Evolutionary conservation across 1,140 invertebrate species (phyloP), one percentile per base, ranked within the genome.

Genomic region (Gerris buenoi): DNA sequence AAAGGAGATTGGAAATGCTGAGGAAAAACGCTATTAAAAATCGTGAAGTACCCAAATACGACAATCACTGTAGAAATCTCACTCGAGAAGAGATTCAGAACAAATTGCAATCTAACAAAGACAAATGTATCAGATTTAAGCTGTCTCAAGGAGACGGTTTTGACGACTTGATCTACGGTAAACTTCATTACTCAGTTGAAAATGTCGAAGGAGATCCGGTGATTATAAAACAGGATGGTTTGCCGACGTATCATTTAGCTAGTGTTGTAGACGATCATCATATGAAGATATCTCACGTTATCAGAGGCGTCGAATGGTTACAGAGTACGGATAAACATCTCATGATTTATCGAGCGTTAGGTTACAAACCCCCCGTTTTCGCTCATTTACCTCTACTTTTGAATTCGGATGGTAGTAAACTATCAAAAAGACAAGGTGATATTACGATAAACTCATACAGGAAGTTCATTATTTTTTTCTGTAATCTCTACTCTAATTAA

Each of bases 221-320:
- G 22, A 85, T 98, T 18, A 77, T 97, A 65, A 97, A 97, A 79
- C 81, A 84, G 65, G 94, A 98, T 80, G 88, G 89, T 0, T 97
- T 81, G 79, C 95, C 96, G 0, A 98, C 96, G 0, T 99, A 99
- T 76, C 96, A 99, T 78, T 90, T 98, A 78, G 95, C 96, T 0
- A 96, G 95, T 81, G 93, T 99, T 1, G 88, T 98, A 0, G 96
- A 99, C 77, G 96, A 99, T 78, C 90, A 96, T 79, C 78, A 87
- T 1, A 98, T 98, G 96, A 76, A 84, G 67, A 88, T 98, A 58
- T 86, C 88, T 2, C 95, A 99, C 81, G 94, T 98, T 0, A 75
- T 98, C 28, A 78, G 96, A 68, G 96, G 96, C 22, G 85, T 90
- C 13, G 96, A 98, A 77, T 89, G 94, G 75, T 83, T 91, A 72